Conservation (phyloP, 1,140 invertebrate species). For the Acromyrmex echinatior region DNA sequence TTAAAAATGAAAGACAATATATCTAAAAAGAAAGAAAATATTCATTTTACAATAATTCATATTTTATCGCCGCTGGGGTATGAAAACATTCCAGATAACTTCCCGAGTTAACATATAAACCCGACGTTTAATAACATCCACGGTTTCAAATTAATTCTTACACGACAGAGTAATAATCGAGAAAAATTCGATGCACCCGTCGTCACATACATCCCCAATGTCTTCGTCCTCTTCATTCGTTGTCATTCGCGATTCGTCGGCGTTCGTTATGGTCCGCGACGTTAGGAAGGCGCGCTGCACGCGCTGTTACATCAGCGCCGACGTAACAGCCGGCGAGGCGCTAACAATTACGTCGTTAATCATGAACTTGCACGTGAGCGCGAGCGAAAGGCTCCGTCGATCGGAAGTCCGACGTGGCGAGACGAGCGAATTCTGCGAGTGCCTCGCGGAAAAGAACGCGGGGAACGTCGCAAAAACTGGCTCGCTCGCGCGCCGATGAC, state of each 20-base stretch:
- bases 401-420: slow-evolving; percentile 51
- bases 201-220: not conserved
- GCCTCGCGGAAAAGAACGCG: slow-evolving; percentile 60
- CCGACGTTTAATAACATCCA: not conserved
- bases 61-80: too few relatives aligned
- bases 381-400: slow-evolving; percentile 30
- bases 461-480: slow-evolving; percentile 16
- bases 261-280: slow-evolving; percentile 70
- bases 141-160: not conserved
- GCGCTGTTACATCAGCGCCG: slow-evolving; percentile 56
- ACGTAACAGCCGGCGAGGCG: slow-evolving; percentile 59
- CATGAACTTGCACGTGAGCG: slow-evolving; percentile 50
- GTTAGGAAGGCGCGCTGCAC: slow-evolving; percentile 52
- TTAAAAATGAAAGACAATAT: too few relatives aligned
- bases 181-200: not conserved
- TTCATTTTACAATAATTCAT: too few relatives aligned
- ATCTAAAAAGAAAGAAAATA: too few relatives aligned
- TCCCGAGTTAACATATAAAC: too few relatives aligned
- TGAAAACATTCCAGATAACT: too few relatives aligned
- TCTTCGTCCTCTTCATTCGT: not conserved
- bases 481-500: slow-evolving; percentile 25
- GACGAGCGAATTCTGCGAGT: slow-evolving; percentile 35
- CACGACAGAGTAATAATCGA: not conserved
- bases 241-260: slow-evolving; percentile 40
- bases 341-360: slow-evolving; percentile 63